Percentiles rank a stretch among this genome's conserved stretches.
Evolutionary conservation across 2,797 vertebrate species (phyloP).

Genomic region (Emydoidea blandingii): DNA sequence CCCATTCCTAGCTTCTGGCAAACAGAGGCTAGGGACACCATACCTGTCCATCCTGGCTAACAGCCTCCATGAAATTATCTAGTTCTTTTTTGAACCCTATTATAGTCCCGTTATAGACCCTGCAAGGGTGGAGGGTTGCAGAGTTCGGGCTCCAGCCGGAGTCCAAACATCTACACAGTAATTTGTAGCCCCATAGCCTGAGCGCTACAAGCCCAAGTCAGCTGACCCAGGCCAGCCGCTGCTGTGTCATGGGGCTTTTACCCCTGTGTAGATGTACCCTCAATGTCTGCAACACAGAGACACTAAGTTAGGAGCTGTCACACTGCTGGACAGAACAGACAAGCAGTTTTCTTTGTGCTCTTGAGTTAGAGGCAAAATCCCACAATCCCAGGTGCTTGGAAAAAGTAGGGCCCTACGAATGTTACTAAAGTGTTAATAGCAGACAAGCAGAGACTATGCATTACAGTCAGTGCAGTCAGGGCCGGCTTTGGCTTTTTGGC

Average conservation of each 20-base stretch:
- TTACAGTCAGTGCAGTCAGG: background rate
- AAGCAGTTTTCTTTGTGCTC: background rate
- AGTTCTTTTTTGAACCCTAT: too few species aligned
- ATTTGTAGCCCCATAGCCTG: background rate
- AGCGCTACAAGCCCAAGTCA: background rate
- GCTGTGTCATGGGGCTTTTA: background rate
- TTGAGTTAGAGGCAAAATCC: background rate
- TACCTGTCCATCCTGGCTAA: too few species aligned
- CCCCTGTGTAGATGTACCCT: background rate
- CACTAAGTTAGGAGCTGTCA: background rate
- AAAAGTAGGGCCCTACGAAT: background rate
- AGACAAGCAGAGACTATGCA: background rate
- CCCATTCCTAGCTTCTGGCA: too few species aligned
- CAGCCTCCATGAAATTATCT: too few species aligned
- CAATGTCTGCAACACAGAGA: background rate
- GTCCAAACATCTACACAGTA: background rate
- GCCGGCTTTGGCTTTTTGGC: too few species aligned
- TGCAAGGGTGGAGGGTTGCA: background rate
- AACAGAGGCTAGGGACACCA: too few species aligned
- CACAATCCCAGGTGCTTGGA: background rate
- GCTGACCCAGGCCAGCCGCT: background rate
- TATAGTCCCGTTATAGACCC: too few species aligned
- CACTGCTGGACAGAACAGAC: background rate
- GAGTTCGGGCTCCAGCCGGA: background rate
- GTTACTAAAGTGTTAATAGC: background rate